These are phyloP conservation scores for Scrobipalpa atriplicella DNA, from an alignment of 2,888 invertebrate species.

Conservation along the genomic window DNA sequence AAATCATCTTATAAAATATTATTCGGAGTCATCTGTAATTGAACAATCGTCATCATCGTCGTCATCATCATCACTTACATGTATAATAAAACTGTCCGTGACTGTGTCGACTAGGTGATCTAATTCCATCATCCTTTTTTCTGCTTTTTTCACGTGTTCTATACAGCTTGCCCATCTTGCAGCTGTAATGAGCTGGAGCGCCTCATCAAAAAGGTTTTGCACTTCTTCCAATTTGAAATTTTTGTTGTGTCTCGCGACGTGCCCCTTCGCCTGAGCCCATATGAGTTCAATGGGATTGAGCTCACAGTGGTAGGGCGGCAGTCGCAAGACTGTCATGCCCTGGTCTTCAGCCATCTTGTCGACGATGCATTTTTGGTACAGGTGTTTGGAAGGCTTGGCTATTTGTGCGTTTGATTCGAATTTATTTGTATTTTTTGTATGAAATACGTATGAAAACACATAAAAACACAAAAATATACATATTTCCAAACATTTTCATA, in stretches of 20 bases:
- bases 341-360: constrained; percentile 11
- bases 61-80: neutral
- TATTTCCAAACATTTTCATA: no score
- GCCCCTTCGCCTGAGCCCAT: constrained; percentile 20
- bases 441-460: no score
- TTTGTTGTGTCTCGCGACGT: neutral
- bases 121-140: neutral
- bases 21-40: no score
- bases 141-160: neutral
- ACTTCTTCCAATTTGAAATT: neutral
- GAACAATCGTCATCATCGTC: no score
- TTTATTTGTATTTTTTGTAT: no score
- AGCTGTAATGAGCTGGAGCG: neutral
- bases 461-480: no score
- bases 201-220: neutral
- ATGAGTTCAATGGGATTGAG: constrained; percentile 9
- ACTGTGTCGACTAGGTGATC: neutral
- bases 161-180: neutral
- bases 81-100: neutral
- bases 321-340: neutral
- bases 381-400: neutral
- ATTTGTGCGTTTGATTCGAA: no score
- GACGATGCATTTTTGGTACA: neutral
- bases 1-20: no score
- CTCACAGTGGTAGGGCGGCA: constrained; percentile 9